Evolutionary conservation across 2,797 vertebrate genomes (phyloP), one percentile per base, ranked within the genome.

Genomic region (Hylomyscus alleni): DNA sequence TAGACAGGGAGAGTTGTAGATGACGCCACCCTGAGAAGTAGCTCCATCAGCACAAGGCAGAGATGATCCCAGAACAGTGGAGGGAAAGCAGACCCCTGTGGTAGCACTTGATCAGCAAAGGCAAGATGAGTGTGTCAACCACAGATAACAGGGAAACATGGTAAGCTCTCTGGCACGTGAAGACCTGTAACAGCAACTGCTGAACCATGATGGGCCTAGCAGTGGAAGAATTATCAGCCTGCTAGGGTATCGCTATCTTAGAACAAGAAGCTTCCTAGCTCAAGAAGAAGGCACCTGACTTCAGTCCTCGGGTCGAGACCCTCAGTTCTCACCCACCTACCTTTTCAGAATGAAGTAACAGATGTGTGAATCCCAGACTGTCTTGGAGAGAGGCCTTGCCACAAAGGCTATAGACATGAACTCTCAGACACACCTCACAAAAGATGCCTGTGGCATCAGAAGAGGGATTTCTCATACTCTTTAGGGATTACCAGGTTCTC

Each of bases 151-250:
- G 40, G 3, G 22, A 26, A 1, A 15, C 34, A 14, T 6, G 26
- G 69, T 2, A 11, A 34, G 15, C 19, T 34, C 76, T 29, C 29
- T 4, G 31, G 56, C 15, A 13, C 6, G 0, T 50, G 60, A 54
- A 87, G 54, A 44, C 9, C 29, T 58, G 26, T 7, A 5, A 4
- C n/a, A n/a, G 73, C 3, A 77, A 19, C 62, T 52, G 22, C 58
- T 0, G 10, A 22, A 20, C 24, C 24, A 12, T 1, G 1, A 10
- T 1, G 13, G n/a, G 37, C 52, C 50, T n/a, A 22, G 0, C 11
- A 54, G 54, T 8, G 22, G 54, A 80, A 40, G 1, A 47, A 11
- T 3, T 0, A 20, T 80, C 88, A 12, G 50, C n/a, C 54, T 62
- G 20, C 24, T 3, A 34, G 14, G 11, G 40, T 8, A 9, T 14